phyloP scores from a whole-genome alignment of 2,113 vertebrate species.

The Anser cygnoides region DNA sequence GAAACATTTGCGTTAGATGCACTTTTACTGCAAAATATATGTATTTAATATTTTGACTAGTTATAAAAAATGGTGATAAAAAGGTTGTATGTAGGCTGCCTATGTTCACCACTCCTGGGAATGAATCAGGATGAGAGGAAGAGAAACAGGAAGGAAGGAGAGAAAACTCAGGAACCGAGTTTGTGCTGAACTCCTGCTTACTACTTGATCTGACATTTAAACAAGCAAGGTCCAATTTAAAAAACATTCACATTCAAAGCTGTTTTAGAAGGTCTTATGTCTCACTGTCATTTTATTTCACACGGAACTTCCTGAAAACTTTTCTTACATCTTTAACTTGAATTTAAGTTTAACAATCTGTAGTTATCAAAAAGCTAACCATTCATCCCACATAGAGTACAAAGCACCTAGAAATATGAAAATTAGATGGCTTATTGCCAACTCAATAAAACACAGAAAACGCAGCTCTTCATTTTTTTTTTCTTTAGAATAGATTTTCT shows the following conservation, averaged over 20 bases:
- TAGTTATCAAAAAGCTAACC: neutral
- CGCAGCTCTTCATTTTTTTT: neutral
- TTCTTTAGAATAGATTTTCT: constrained; percentile 7
- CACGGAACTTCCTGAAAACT: neutral
- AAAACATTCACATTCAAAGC: neutral
- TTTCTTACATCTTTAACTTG: neutral
- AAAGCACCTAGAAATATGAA: neutral
- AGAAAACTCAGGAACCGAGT: neutral
- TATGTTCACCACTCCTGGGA: neutral
- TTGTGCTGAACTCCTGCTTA: neutral
- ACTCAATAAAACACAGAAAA: neutral
- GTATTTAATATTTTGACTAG: constrained; percentile 9
- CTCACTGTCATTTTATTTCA: neutral
- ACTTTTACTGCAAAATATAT: neutral
- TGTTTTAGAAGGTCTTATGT: neutral
- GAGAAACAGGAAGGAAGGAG: neutral
- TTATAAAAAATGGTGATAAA: neutral
- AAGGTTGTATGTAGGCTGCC: neutral
- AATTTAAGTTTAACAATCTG: neutral
- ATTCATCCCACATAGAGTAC: neutral
- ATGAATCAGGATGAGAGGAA: neutral
- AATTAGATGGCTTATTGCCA: constrained; percentile 15
- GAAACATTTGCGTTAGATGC: neutral
- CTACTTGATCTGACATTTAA: neutral
- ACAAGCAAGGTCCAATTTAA: neutral